Evolutionary conservation across 2,888 invertebrate genomes (phyloP), one percentile per base, ranked within the genome.

Genomic region (Exocentrus adspersus): DNA sequence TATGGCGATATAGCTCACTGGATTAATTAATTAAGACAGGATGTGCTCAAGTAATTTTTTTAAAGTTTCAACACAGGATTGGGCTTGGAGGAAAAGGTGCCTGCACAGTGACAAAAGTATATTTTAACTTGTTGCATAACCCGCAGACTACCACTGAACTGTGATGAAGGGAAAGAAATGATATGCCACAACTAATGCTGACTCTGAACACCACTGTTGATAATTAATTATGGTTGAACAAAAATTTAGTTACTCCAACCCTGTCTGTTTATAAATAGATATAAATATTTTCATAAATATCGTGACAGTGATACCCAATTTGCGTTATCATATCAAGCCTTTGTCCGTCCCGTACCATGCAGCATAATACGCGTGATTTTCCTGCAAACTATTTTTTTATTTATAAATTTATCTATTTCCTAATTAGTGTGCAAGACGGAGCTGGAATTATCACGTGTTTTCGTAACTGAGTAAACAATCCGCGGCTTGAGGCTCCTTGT

Each of bases 311-410:
- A 37, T 37, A 37, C 14, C 2, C 37, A n/a, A n/a, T n/a, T n/a
- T 14, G 12, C 14, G 10, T 37, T 37, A 37, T 37, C 30, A 30
- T n/a, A n/a, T n/a, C n/a, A n/a, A n/a, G 30, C 7, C 37, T 37
- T 46, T 42, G 17, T 42, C 42, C 20, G 14, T 21, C 12, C n/a
- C n/a, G 46, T 46, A 46, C 46, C 46, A 46, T 21, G 46, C 46
- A 0, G 7, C 7, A 2, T 46, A 46, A 24, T 21, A 46, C 46
- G 21, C 46, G 46, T 46, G n/a, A 46, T 46, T 46, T 46, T 46
- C 46, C 46, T n/a, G n/a, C 21, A 46, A 20, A 46, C 6, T 21
- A 21, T 46, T 46, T 46, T n/a, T 42, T 21, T 20, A 37, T 37
- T 37, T 37, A 37, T 37, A 37, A 37, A 5, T 37, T 37, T 37